These are phyloP conservation scores for Sylvietta virens DNA, from an alignment of 2,113 vertebrate species.

Conservation along the genomic window DNA sequence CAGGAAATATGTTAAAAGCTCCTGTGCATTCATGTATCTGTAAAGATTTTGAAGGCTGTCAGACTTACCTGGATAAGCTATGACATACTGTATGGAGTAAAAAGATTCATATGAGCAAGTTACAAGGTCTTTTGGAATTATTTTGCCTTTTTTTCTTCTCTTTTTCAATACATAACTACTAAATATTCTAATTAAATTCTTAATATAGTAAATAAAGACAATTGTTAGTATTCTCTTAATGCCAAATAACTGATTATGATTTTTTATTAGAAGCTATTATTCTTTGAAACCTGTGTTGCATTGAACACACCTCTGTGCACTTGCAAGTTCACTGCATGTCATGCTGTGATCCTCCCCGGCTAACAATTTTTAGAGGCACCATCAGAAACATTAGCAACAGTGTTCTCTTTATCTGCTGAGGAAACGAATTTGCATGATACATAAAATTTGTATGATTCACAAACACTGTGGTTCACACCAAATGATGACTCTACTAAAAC, in stretches of 20 bases:
- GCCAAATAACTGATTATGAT: neutral
- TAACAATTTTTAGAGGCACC: neutral
- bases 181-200: neutral
- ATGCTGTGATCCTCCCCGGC: neutral
- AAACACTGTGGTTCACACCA: neutral
- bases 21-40: neutral
- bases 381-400: neutral
- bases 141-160: neutral
- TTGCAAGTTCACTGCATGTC: neutral
- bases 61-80: neutral
- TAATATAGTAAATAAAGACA: neutral
- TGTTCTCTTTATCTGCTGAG: neutral
- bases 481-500: neutral
- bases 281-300: neutral
- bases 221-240: neutral
- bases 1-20: neutral
- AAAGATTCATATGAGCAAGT: neutral
- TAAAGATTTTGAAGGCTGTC: neutral
- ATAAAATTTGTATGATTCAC: neutral
- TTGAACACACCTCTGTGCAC: neutral
- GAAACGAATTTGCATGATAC: neutral
- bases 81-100: neutral
- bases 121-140: neutral
- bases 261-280: neutral
- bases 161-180: neutral